Base-by-base conservation (phyloP, 2,797 vertebrate species). In the Gymnocypris eckloni region DNA sequence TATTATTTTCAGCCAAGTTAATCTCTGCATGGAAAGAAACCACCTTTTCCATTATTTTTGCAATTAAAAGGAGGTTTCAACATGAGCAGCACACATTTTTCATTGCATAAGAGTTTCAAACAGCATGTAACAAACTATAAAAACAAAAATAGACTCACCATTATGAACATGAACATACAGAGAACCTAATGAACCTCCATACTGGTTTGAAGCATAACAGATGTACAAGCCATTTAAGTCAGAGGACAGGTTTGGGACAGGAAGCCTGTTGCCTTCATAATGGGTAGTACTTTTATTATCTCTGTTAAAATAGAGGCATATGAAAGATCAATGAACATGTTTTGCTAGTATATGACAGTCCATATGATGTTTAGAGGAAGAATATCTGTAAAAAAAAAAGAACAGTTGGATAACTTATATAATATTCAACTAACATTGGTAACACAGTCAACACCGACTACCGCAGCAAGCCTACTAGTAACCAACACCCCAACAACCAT, bases 141-240 rank as follows among this genome's bases (percentile, higher is more conserved):
- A 75, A 28, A 43, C 2, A 72, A 59, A 72, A 45, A 28, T 4
- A 28, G 25, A 56, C 83, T 88, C 5, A 88, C 87, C 66, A 64
- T 0, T 16, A 25, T 76, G 3, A 52, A 87, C 41, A 71, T 25
- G 7, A 0, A 88, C 13, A 39, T 82, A 82, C 12, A 88, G 52
- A 0, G 79, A 85, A 41, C 66, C 80, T 22, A 52, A 2, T 15
- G 67, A 28, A 12, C 20, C 11, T 45, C 83, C 87, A 25, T 88
- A 75, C 6, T 67, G 48, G 69, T 86, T 88, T 39, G 59, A 41
- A 22, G 39, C 80, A 1, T 18, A 0, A 69, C 84, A 88, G 16
- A 56, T 39, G 67, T 82, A 88, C 22, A 83, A 45, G 1, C 87
- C 77, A 33, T 81, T 86, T 0, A 39, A 16, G 5, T 78, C 78